Evolutionary conservation across 2,113 vertebrate species (phyloP).

Genomic region (Crocuta crocuta): DNA sequence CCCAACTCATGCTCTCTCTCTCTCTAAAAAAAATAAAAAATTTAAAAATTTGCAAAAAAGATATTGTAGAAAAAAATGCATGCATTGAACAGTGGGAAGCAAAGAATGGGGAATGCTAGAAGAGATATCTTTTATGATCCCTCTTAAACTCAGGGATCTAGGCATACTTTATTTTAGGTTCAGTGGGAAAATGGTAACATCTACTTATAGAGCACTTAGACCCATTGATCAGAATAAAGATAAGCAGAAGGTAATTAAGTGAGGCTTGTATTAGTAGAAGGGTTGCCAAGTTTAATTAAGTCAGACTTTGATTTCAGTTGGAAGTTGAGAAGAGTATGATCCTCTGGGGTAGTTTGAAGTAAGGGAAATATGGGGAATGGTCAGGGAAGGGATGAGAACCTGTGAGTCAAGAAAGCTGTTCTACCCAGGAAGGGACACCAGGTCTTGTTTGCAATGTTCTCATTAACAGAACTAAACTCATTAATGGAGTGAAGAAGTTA

Average conservation of each 20-base stretch:
- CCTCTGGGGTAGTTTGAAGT: background rate
- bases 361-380: background rate
- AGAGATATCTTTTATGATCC: background rate
- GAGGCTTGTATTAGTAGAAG: background rate
- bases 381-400: background rate
- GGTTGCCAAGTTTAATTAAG: background rate
- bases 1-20: too few relatives aligned
- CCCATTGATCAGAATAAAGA: constrained; percentile 17
- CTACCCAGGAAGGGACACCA: background rate
- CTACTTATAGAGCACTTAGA: background rate
- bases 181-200: background rate
- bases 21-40: too few relatives aligned
- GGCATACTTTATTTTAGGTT: constrained; percentile 13
- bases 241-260: background rate
- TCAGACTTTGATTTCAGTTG: background rate
- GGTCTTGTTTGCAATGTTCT: background rate
- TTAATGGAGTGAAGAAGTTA: background rate
- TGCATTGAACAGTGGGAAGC: background rate
- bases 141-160: background rate
- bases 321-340: background rate
- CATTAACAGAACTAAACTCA: background rate
- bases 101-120: background rate
- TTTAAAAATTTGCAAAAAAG: background rate
- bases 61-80: background rate
- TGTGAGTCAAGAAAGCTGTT: background rate